Percentiles rank a stretch among this genome's conserved stretches.
phyloP scores from a whole-genome alignment of 1,140 invertebrate genomes.

The Lerema accius region DNA sequence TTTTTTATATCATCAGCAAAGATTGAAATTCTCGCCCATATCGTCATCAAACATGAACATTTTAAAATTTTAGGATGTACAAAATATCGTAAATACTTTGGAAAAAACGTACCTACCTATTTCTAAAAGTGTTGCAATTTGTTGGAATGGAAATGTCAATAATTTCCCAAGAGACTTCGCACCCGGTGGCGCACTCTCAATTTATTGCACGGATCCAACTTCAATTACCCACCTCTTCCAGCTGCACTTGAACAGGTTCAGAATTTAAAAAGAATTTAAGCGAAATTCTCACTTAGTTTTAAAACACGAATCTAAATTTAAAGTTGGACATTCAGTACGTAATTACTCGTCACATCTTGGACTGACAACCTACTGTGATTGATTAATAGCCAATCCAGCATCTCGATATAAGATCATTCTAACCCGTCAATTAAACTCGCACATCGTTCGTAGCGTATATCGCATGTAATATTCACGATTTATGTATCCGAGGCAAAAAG shows the following conservation, averaged over 20 bases:
- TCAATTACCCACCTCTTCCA: constrained; percentile 52
- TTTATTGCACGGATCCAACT: constrained; percentile 54
- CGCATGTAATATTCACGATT: constrained; percentile 8
- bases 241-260: constrained; percentile 36
- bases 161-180: constrained; percentile 60
- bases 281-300: constrained; percentile 3
- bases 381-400: constrained; percentile 52
- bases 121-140: constrained; percentile 57
- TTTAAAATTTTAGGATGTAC: constrained; percentile 26
- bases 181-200: constrained; percentile 37
- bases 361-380: constrained; percentile 45
- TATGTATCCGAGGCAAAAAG: background rate
- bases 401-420: constrained; percentile 38
- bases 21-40: too few species aligned
- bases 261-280: constrained; percentile 28
- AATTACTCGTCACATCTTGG: constrained; percentile 60
- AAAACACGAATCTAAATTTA: background rate
- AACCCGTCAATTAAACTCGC: constrained; percentile 8
- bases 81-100: too few species aligned
- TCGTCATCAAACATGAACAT: too few species aligned
- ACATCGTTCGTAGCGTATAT: background rate
- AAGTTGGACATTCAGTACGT: constrained; percentile 29
- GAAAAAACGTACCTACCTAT: too few species aligned
- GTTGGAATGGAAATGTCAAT: constrained; percentile 60
- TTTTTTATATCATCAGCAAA: too few species aligned